Base-by-base conservation (phyloP, 2,797 vertebrate species). In the Neosalanx taihuensis region DNA sequence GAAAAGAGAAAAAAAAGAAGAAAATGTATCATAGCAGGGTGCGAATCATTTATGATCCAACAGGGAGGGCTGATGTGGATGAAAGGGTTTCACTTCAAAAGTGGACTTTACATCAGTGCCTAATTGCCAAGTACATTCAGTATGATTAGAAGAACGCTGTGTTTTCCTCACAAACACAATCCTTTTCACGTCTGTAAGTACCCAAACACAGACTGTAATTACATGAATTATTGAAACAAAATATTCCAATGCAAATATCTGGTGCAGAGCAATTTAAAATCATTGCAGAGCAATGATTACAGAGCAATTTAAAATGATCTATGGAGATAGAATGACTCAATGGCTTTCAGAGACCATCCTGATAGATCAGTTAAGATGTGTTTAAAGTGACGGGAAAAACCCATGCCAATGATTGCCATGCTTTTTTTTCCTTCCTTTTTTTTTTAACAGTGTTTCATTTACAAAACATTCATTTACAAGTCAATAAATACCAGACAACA, bases 41-140 rank as follows among this genome's bases (percentile, higher is more conserved):
- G 64, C 41, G 6, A 29, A 57, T 2, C 3, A 70, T 60, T 57
- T 73, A 80, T 78, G 26, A 30, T 29, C 33, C 5, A 18, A 74
- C 0, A 4, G 17, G 0, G 17, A 5, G 35, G 20, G 63, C n/a
- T 30, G 12, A 67, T 33, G 30, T 33, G 51, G 29, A 35, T 31
- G 31, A 56, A 2, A 13, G 12, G 10, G 30, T 57, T 57, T 18
- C 66, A 18, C 30, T 15, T 0, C 29, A 57, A 56, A 33, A 68
- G 57, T 68, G 33, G 13, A 51, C 37, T 26, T 65, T 59, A 35
- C 58, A 72, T 30, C 49, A 10, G 53, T 30, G 64, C 60, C 75
- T 64, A 60, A 61, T 68, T 35, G 62, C 18, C 20, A 1, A 3
- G 68, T 17, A 63, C 46, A 79, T 73, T 51, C 23, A 59, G 76